A percentile compares a stretch with the other conserved stretches of the same genome.
Evolutionary conservation across 2,797 vertebrate genomes (phyloP).

Genomic region (Rhynchonycteris naso): DNA sequence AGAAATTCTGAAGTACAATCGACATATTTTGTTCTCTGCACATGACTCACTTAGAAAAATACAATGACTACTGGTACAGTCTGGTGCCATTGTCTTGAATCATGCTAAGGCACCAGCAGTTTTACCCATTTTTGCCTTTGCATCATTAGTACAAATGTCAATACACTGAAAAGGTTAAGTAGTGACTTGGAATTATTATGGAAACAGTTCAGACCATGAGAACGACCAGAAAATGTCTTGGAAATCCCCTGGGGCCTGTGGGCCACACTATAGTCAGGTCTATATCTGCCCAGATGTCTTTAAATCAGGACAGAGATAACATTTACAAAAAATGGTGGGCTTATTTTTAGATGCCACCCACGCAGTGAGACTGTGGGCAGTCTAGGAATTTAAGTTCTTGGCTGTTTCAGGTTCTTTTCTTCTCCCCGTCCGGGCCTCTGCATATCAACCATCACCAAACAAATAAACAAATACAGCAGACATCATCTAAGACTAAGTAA

Average conservation of each 20-base stretch:
- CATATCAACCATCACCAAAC: not conserved
- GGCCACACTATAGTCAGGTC: not conserved
- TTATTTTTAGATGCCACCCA: too few relatives aligned
- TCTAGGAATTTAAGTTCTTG: too few relatives aligned
- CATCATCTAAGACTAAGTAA: not conserved
- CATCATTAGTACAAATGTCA: conserved; percentile 15
- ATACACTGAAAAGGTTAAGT: not conserved
- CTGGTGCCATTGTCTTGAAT: not conserved
- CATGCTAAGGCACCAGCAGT: not conserved
- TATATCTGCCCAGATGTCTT: not conserved
- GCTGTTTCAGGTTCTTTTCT: not conserved
- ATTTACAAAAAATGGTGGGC: not conserved
- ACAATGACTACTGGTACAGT: not conserved
- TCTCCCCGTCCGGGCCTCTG: not conserved
- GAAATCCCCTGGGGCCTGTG: not conserved
- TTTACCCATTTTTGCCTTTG: not conserved
- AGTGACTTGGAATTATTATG: conserved; percentile 10
- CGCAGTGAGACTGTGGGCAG: not conserved
- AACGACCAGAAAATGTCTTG: not conserved
- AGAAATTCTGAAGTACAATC: not conserved
- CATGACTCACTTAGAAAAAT: not conserved
- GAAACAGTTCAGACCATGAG: not conserved
- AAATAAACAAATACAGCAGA: not conserved
- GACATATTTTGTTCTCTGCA: not conserved
- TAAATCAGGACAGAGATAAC: not conserved